Conservation (phyloP, 2,888 invertebrate genomes). For the Molorchus minor region DNA sequence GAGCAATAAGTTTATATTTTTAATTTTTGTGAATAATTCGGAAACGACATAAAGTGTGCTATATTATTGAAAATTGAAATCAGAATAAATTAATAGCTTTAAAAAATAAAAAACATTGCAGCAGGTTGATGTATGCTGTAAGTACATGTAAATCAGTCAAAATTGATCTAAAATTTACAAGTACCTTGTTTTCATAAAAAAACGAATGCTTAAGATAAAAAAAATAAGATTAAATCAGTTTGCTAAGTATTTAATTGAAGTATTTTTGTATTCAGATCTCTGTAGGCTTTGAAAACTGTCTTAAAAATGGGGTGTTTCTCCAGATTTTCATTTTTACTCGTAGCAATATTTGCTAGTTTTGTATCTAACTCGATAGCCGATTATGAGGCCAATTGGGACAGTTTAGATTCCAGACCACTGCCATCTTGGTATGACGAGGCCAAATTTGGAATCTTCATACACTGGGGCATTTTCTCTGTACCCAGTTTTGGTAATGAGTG, state of each 20-base stretch:
- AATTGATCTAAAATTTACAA: background rate
- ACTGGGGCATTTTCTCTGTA: constrained; percentile 93
- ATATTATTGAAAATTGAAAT: too few species aligned
- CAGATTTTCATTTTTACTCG: background rate
- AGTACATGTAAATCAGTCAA: too few species aligned
- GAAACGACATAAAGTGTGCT: too few species aligned
- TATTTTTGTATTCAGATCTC: background rate
- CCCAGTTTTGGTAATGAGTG: constrained; percentile 88
- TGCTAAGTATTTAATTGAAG: background rate
- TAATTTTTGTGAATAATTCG: too few species aligned
- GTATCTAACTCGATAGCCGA: background rate
- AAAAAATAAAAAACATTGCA: too few species aligned
- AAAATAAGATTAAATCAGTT: background rate
- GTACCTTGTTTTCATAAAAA: background rate
- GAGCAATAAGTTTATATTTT: too few species aligned
- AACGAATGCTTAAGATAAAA: background rate
- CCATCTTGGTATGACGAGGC: constrained; percentile 90
- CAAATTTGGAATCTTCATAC: constrained; percentile 91
- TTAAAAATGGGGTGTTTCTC: background rate
- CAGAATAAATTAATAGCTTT: too few species aligned
- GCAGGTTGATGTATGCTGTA: too few species aligned
- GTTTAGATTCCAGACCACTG: constrained; percentile 81
- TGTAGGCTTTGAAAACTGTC: background rate
- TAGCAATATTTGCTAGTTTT: background rate
- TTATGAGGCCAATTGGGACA: constrained; percentile 81